Base-by-base conservation (phyloP, 2,797 vertebrate species). In the Syngnathus acus region DNA sequence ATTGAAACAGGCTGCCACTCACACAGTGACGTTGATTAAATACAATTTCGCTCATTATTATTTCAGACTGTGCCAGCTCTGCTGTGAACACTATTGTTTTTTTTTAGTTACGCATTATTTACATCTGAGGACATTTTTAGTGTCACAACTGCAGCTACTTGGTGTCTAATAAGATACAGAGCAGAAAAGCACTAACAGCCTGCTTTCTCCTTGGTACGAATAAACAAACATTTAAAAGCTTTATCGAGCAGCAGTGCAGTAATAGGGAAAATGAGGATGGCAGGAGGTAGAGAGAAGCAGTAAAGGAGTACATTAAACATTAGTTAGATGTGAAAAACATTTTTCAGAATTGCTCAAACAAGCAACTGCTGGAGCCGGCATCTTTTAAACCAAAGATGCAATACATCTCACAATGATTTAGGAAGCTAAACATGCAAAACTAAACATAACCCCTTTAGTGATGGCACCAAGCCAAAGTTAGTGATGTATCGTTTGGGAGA, bases 111-210 rank as follows among this genome's bases (percentile, higher is more conserved):
- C 37, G n/a, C 58, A 19, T 39, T 10, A 68, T 73, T 64, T 73
- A 73, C 73, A 71, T 69, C 66, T 72, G 50, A 66, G 64, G 60
- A 62, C 63, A 71, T 75, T 71, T 53, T 72, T 62, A 37, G 63
- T 59, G 61, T 66, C 67, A 51, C 70, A 68, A 81, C 53, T 14
- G 14, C 9, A 55, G 53, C 21, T 26, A 26, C 72, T 75, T 51
- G 60, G 48, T 68, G 68, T 51, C 64, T 64, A 74, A 69, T 79
- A 65, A 74, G 70, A 76, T 53, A 64, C 65, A 43, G 65, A 73
- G 71, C 74, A 74, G 74, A 79, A 81, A 77, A 82, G 79, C 72
- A 65, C 47, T 55, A 64, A 54, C 53, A 55, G 53, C 23, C 9
- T n/a, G 7, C n/a, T 51, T 51, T n/a, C 32, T 26, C 21, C 23